phyloP scores from a whole-genome alignment of 2,797 vertebrate genomes.

The Limosa lapponica region DNA sequence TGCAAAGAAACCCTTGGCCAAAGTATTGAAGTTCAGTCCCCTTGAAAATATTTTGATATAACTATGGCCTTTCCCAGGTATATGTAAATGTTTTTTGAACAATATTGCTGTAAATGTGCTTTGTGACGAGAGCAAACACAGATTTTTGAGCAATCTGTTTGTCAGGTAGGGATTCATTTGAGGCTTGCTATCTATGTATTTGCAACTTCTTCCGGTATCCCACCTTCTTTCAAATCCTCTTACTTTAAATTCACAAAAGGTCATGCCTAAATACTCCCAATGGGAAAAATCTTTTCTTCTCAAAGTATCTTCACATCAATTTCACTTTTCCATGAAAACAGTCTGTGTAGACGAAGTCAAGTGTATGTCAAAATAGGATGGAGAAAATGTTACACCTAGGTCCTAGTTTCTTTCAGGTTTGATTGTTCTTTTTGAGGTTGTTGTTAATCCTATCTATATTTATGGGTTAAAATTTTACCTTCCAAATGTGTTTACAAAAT shows the following conservation, averaged over 20 bases:
- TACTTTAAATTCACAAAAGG: not conserved
- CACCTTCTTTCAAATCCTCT: not conserved
- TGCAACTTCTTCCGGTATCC: not conserved
- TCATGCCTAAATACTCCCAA: not conserved
- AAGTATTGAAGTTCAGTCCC: not conserved
- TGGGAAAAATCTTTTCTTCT: not conserved
- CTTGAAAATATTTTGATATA: slow-evolving; percentile 3
- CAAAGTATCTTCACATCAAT: not conserved
- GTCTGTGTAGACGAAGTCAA: not conserved
- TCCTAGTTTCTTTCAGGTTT: not conserved
- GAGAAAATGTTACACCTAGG: not conserved
- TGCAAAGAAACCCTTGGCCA: not conserved
- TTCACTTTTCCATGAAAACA: not conserved
- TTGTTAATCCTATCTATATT: not conserved
- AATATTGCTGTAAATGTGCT: not conserved
- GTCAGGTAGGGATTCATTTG: not conserved
- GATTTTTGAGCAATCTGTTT: not conserved
- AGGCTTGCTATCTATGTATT: not conserved
- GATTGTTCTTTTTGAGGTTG: not conserved
- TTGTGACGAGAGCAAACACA: not conserved
- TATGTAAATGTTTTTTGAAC: not conserved
- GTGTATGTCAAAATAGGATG: not conserved
- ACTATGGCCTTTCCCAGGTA: not conserved
- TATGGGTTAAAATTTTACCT: not conserved
- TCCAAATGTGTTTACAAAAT: not conserved